Evolutionary conservation across 2,888 invertebrate species (phyloP).

Genomic region (Nemurella pictetii): DNA sequence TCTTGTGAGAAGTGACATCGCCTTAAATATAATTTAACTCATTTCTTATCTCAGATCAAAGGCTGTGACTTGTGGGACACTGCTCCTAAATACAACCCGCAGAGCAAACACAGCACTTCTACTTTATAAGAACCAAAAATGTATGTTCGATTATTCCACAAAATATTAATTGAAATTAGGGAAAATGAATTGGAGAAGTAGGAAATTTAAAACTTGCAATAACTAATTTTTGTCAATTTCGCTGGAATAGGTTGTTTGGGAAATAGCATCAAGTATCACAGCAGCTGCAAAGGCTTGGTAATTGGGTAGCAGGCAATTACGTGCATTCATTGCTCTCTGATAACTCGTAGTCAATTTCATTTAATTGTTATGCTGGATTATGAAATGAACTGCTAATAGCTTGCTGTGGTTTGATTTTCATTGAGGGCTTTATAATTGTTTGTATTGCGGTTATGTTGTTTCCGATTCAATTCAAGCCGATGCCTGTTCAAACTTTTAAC

Average conservation of each 20-base stretch:
- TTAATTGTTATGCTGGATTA: not conserved
- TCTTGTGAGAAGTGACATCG: no score
- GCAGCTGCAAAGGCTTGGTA: not conserved
- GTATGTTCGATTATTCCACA: not conserved
- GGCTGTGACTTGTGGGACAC: no score
- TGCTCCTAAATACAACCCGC: not conserved
- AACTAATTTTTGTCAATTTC: no score
- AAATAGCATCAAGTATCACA: no score
- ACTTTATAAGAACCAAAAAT: not conserved
- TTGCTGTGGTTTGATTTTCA: not conserved
- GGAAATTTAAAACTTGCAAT: no score
- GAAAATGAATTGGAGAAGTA: no score
- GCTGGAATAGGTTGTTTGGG: no score
- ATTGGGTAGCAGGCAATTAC: not conserved
- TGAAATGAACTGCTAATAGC: not conserved
- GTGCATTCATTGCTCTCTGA: not conserved
- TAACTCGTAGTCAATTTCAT: not conserved
- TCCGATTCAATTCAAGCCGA: not conserved
- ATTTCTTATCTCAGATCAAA: no score
- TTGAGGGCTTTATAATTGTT: not conserved
- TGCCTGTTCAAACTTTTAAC: not conserved
- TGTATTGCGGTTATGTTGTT: not conserved
- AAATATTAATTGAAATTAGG: no score
- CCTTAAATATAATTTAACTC: no score
- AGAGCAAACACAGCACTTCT: not conserved